Evolutionary conservation across 2,113 vertebrate genomes (phyloP).

Genomic region (Gila orcuttii): DNA sequence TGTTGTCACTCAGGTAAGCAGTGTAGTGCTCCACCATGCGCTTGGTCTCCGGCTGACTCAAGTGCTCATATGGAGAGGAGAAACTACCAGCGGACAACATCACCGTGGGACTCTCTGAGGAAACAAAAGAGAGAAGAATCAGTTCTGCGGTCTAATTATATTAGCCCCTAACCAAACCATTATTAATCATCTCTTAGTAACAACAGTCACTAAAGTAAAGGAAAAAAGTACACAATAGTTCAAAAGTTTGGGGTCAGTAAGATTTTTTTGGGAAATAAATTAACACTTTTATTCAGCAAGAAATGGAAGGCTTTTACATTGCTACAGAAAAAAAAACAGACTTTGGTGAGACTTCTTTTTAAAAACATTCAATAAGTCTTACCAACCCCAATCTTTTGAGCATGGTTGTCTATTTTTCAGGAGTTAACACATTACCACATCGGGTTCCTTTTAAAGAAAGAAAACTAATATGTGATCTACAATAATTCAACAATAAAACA

Average conservation of each 20-base stretch:
- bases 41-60: constrained; percentile 97
- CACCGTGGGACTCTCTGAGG: constrained; percentile 91
- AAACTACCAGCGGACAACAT: constrained; percentile 98
- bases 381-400: no score
- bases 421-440: background rate
- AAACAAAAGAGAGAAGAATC: background rate
- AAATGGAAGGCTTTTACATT: background rate
- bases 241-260: background rate
- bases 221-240: background rate
- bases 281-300: background rate
- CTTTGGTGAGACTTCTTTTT: no score
- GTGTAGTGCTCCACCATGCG: constrained; percentile 99
- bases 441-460: background rate
- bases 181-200: background rate
- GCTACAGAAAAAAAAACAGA: no score
- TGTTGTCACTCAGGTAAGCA: constrained; percentile 98
- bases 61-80: constrained; percentile 96
- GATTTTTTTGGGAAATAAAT: no score
- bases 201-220: background rate
- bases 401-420: background rate
- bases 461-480: background rate
- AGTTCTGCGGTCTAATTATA: background rate
- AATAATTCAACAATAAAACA: background rate
- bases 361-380: no score
- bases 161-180: background rate